phyloP scores from a whole-genome alignment of 2,797 vertebrate genomes.

The Microcaecilia unicolor region DNA sequence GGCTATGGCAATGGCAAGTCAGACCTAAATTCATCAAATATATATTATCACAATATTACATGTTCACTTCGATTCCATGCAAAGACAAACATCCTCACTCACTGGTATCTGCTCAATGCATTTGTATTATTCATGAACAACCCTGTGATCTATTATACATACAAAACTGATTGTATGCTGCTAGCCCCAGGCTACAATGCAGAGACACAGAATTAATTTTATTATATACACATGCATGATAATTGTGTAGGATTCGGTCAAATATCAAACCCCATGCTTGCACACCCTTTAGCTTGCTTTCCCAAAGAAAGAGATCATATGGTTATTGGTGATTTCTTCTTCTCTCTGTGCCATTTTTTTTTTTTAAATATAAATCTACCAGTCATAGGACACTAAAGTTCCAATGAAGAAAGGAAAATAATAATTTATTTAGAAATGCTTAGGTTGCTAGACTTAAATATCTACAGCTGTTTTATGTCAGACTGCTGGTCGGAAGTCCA shows the following conservation, averaged over 20 bases:
- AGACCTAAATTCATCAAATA: slow-evolving; percentile 99
- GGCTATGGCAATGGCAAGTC: slow-evolving; percentile 97
- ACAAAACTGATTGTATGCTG: slow-evolving; percentile 97
- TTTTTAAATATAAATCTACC: no score
- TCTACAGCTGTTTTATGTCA: no score
- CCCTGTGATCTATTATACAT: slow-evolving; percentile 99
- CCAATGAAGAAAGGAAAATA: no score
- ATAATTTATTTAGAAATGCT: no score
- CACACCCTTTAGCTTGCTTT: slow-evolving; percentile 59
- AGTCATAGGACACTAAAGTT: no score
- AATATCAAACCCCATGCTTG: slow-evolving; percentile 80
- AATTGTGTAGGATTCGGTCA: slow-evolving; percentile 93
- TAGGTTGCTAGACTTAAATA: no score
- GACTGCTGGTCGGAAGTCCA: no score
- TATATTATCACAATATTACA: slow-evolving; percentile 99
- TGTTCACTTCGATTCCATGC: slow-evolving; percentile 99
- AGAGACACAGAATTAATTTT: slow-evolving; percentile 99
- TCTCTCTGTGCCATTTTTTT: no score
- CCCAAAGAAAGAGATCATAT: no score
- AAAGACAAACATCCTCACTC: slow-evolving; percentile 96
- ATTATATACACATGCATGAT: slow-evolving; percentile 98
- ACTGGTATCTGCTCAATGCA: slow-evolving; percentile 82
- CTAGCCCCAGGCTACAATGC: slow-evolving; percentile 78
- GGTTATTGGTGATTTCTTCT: no score
- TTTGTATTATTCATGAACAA: slow-evolving; percentile 99